Evolutionary conservation across 2,888 invertebrate genomes (phyloP).

Genomic region (Fragum whitleyi): DNA sequence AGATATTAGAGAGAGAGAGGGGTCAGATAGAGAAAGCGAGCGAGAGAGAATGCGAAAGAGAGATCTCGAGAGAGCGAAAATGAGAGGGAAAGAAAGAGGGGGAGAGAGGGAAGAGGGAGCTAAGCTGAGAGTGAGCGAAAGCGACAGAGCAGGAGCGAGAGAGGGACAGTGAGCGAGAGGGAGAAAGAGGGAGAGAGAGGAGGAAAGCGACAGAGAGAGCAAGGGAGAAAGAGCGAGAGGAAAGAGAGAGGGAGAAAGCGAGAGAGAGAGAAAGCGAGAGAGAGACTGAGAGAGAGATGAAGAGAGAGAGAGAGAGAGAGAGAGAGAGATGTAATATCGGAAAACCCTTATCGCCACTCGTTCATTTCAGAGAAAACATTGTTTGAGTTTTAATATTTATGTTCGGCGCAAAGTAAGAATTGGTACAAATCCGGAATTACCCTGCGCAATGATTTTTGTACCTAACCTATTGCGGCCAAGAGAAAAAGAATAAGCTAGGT

Average conservation of each 20-base stretch:
- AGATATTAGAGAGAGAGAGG: neutral
- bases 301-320: neutral
- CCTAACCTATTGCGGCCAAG: no score
- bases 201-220: neutral
- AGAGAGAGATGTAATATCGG: no score
- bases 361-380: constrained; percentile 21
- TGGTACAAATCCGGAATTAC: no score
- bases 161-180: no score
- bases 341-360: neutral
- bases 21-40: neutral
- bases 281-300: no score
- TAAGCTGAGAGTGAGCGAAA: neutral
- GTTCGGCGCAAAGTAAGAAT: no score
- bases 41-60: neutral
- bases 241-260: neutral
- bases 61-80: neutral
- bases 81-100: neutral
- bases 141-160: neutral
- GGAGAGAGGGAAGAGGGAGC: neutral
- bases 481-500: no score
- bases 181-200: neutral
- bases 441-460: no score
- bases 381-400: no score
- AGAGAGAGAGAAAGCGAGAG: no score
- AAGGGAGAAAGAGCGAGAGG: neutral